Evolutionary conservation across 1,140 invertebrate species (phyloP), one percentile per base, ranked within the genome.

Genomic region (Eufriesea mexicana): DNA sequence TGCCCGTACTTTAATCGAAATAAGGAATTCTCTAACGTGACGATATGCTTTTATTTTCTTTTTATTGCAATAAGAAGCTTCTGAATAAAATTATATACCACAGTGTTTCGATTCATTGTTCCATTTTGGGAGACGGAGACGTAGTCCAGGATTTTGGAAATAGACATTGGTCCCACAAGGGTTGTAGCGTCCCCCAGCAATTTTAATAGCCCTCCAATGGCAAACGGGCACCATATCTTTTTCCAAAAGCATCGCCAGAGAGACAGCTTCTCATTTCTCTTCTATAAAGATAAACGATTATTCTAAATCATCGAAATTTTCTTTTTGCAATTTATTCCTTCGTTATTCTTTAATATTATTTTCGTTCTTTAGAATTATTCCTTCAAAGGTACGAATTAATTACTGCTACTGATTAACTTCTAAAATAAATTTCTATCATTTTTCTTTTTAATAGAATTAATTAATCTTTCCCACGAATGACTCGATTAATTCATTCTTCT

Each of bases 171-270:
- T 18, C 97, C 97, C 84, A 98, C 95, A 66, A 98, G 95, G 55
- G 96, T 96, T 61, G 96, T 95, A 85, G 96, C 92, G 93, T 98
- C 97, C n/a, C 97, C 96, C n/a, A 96, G 91, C 42, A 98, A 91
- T 90, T 98, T 97, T 77, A 97, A 94, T 66, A 97, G 79, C 6
- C 97, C 97, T 49, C 97, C 97, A 42, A 97, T 92, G 35, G 96
- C 94, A 92, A 98, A 96, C 86, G 96, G 96, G 64, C 95, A 94
- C 96, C 97, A 97, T 86, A 97, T 96, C 71, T 95, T 96, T 87
- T 94, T 94, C 88, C 96, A 94, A 89, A 96, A 97, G 88, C 96
- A 97, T 84, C 93, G 92, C 97, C 97, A 97, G 59, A 96, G 90
- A 82, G 91, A 95, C 25, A 93, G 73, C 79, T 92, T 90, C 0